phyloP scores from a whole-genome alignment of 2,888 invertebrate species.

The Pollenia angustigena region DNA sequence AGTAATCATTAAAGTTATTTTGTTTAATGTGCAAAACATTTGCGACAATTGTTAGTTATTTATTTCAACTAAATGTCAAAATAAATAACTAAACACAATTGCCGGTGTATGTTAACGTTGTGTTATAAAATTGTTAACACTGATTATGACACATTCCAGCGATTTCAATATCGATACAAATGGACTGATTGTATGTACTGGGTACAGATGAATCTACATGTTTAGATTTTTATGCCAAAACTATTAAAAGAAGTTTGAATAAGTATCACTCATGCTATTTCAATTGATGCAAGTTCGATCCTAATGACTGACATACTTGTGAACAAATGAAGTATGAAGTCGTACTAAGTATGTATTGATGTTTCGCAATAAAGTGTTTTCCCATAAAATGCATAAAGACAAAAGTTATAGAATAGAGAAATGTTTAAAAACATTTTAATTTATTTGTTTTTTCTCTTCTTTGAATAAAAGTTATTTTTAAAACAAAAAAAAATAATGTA shows the following conservation, averaged over 20 bases:
- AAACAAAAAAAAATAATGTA: neutral
- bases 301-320: slow-evolving; percentile 33
- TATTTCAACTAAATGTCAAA: neutral
- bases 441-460: neutral
- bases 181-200: slow-evolving; percentile 16
- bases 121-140: slow-evolving; percentile 44
- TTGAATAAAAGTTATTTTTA: neutral
- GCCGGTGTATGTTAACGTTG: neutral
- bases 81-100: slow-evolving; percentile 3
- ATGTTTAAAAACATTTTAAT: neutral
- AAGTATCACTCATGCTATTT: neutral
- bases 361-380: slow-evolving; percentile 13
- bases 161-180: slow-evolving; percentile 17
- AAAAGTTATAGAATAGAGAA: neutral
- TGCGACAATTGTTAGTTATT: neutral
- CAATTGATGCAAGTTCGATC: slow-evolving; percentile 42
- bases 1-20: neutral
- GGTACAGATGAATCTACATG: slow-evolving; percentile 20
- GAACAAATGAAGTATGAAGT: no score
- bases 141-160: slow-evolving; percentile 43
- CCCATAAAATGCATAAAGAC: no score
- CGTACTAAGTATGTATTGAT: neutral
- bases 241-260: neutral
- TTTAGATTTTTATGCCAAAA: slow-evolving; percentile 27
- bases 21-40: neutral